Percentiles rank a stretch among this genome's conserved stretches.
Evolutionary conservation across 2,888 invertebrate species (phyloP).

Genomic region (Hoplodrina blanda): DNA sequence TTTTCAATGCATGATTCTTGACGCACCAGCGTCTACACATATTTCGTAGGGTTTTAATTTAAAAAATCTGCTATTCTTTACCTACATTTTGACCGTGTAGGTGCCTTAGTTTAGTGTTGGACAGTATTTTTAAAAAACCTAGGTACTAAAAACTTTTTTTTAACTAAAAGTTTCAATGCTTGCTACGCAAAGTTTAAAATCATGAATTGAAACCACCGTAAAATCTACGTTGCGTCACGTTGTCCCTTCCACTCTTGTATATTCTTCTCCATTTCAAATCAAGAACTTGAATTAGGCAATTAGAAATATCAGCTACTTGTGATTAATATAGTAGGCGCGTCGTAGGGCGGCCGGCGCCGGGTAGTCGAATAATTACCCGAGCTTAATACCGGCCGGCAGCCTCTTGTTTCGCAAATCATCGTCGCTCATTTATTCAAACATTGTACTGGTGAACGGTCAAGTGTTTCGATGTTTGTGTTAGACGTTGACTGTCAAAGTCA

Average conservation of each 20-base stretch:
- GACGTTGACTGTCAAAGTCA: not conserved
- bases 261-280: not conserved
- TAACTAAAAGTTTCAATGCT: too few relatives aligned
- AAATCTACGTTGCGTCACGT: too few relatives aligned
- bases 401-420: conserved; percentile 88
- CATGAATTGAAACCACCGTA: too few relatives aligned
- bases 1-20: too few relatives aligned
- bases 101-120: too few relatives aligned
- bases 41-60: too few relatives aligned
- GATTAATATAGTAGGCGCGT: conserved; percentile 51
- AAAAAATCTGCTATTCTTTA: too few relatives aligned
- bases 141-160: too few relatives aligned
- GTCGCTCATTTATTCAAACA: conserved; percentile 82
- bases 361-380: conserved; percentile 79
- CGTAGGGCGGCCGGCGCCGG: conserved; percentile 67
- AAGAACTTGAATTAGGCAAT: conserved; percentile 23
- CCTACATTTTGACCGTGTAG: too few relatives aligned
- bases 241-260: not conserved
- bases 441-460: conserved; percentile 67
- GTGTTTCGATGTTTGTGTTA: conserved; percentile 5
- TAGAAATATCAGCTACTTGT: conserved; percentile 46
- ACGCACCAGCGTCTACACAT: too few relatives aligned
- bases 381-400: conserved; percentile 74
- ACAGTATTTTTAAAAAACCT: too few relatives aligned
- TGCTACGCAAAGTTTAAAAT: too few relatives aligned